These are phyloP conservation scores for Sarcophaga variegata DNA, from an alignment of 2,888 invertebrate genomes.

Conservation along the genomic window DNA sequence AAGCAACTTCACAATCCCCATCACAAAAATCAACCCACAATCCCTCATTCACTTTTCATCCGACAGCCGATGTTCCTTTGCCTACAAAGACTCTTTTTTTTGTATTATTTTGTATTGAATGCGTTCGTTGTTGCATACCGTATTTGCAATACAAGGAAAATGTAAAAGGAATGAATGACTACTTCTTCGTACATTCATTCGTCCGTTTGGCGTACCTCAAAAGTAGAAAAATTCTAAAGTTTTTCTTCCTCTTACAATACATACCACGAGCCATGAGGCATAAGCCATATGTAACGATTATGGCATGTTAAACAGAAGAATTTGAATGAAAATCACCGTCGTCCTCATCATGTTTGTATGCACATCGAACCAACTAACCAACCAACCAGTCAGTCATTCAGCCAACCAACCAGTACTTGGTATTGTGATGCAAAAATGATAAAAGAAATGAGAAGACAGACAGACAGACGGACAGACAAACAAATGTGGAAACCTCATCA, in stretches of 20 bases:
- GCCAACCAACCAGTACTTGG: not conserved
- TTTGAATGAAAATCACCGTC: slow-evolving; percentile 13
- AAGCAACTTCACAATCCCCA: slow-evolving; percentile 37
- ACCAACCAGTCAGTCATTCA: not conserved
- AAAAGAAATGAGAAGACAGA: slow-evolving; percentile 41
- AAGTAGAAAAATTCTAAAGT: slow-evolving; percentile 26
- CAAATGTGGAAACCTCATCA: slow-evolving; percentile 30
- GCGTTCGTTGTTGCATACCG: not conserved
- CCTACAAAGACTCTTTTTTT: slow-evolving; percentile 35
- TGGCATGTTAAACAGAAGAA: slow-evolving; percentile 9
- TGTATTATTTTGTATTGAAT: slow-evolving; percentile 60
- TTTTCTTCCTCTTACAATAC: slow-evolving; percentile 1
- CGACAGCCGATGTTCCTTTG: slow-evolving; percentile 5
- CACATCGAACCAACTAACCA: not conserved
- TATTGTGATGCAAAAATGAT: slow-evolving; percentile 40
- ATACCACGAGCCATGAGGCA: slow-evolving; percentile 15
- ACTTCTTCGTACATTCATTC: not conserved
- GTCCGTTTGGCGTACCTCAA: not conserved
- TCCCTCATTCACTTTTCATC: not conserved
- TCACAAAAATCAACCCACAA: slow-evolving; percentile 29
- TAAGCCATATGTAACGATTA: slow-evolving; percentile 56
- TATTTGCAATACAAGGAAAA: slow-evolving; percentile 12
- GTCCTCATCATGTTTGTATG: slow-evolving; percentile 19
- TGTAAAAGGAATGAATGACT: slow-evolving; percentile 37
- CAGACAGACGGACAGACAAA: not conserved